Conservation (phyloP, 2,113 vertebrate genomes). For the Chloropsis hardwickii region DNA sequence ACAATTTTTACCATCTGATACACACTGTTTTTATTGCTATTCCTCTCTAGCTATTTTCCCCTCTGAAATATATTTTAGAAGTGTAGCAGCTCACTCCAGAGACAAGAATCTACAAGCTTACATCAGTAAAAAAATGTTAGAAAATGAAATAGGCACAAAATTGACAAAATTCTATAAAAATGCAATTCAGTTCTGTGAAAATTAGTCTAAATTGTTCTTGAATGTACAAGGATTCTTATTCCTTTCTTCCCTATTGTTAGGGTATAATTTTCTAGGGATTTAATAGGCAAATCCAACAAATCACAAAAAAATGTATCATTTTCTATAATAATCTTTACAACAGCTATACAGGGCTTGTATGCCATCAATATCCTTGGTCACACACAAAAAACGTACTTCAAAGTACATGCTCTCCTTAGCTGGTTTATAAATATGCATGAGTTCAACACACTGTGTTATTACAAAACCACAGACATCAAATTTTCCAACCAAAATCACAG, state of each 20-base stretch:
- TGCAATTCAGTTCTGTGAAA: slow-evolving; percentile 15
- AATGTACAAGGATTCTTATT: background rate
- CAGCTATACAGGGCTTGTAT: background rate
- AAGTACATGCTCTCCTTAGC: background rate
- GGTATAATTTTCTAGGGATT: slow-evolving; percentile 20
- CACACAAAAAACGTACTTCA: background rate
- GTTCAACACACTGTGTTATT: background rate
- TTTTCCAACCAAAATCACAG: background rate
- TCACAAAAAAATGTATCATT: slow-evolving; percentile 31
- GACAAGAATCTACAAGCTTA: background rate
- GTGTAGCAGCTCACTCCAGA: background rate
- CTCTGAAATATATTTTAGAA: background rate
- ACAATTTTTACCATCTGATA: background rate
- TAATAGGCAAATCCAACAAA: slow-evolving; percentile 44
- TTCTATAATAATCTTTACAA: slow-evolving; percentile 42
- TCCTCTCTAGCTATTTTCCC: background rate
- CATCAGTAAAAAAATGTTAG: slow-evolving; percentile 16
- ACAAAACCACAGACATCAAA: background rate
- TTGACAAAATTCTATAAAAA: slow-evolving; percentile 20
- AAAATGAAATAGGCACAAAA: slow-evolving; percentile 21
- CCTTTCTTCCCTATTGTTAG: background rate
- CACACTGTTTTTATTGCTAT: background rate
- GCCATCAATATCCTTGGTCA: background rate
- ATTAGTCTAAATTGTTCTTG: slow-evolving; percentile 30
- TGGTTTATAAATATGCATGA: background rate